phyloP scores from a whole-genome alignment of 2,113 vertebrate genomes.

The Tupaia chinensis region DNA sequence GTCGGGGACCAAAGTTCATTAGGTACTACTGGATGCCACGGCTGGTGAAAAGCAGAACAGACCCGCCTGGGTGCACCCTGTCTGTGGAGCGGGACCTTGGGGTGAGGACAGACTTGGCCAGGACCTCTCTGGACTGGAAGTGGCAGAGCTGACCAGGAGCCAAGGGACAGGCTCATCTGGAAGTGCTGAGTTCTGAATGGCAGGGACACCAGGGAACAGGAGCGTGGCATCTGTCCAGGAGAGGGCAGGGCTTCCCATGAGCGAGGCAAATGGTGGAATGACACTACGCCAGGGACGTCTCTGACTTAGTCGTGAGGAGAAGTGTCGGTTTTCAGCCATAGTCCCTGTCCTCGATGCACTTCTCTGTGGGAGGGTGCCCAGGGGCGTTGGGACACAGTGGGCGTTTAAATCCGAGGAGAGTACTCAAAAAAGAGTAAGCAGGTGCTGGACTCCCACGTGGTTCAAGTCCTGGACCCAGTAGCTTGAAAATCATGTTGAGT shows the following conservation, averaged over 20 bases:
- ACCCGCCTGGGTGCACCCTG: background rate
- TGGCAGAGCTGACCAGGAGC: background rate
- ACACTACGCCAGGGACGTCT: background rate
- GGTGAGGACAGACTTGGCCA: background rate
- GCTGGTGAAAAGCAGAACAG: background rate
- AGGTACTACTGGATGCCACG: background rate
- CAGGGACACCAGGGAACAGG: background rate
- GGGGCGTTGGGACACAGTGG: background rate
- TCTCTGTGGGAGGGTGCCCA: background rate
- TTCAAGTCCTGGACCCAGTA: no score
- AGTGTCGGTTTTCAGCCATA: background rate
- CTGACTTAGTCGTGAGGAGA: background rate
- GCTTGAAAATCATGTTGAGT: no score
- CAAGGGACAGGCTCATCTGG: background rate
- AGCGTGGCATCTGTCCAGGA: background rate
- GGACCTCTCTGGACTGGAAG: no score
- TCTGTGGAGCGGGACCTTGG: background rate
- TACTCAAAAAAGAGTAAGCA: background rate
- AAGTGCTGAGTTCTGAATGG: background rate
- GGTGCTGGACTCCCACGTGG: no score
- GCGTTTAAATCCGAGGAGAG: background rate
- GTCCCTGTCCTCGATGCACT: background rate
- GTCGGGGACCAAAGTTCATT: constrained; percentile 20
- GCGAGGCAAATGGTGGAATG: background rate
- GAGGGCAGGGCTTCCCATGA: background rate